Evolutionary conservation across 2,888 invertebrate species (phyloP), one percentile per base, ranked within the genome.

Genomic region (Scaptomyza flava): DNA sequence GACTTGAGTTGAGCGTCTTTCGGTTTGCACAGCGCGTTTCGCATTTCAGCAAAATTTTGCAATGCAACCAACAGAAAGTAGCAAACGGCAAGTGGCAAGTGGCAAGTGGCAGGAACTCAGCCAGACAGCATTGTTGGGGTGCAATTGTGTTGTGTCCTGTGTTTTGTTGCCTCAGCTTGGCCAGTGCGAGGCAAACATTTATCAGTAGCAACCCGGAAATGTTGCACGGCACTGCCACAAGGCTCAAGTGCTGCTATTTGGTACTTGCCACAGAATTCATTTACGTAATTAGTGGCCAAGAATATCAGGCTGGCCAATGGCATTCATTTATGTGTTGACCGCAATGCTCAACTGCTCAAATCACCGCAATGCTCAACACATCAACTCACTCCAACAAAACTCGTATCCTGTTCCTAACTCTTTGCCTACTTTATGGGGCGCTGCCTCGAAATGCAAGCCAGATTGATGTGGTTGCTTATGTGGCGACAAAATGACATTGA

Each of bases 201-300:
- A 87, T 85, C 88, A 48, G 51, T 17, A 17, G 8, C 42, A 41
- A 36, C 9, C 69, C 62, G 69, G 66, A 69, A 80, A 62, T 62
- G 64, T 54, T 69, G 54, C 54, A 77, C 72, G 36, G 20, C 8
- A 48, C 42, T 14, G 31, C 47, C 77, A 54, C 36, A 43, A 36
- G 56, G 60, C 63, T 17, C 58, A 33, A 64, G 36, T 30, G 46
- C 56, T 11, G 64, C 43, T 42, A 14, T 8, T 38, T 17, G 52
- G 33, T 34, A 50, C 54, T 51, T 36, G 60, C 68, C 82, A 79
- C 68, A 74, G 78, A 74, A 82, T 87, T 82, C 82, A 82, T 82
- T 87, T 82, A 78, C 82, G 88, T 82, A 82, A 82, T 82, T 82
- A 82, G 82, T 82, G 88, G 68, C 74, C 81, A 77, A 71, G 80